phyloP scores from a whole-genome alignment of 2,797 vertebrate genomes.

The Merluccius polli region DNA sequence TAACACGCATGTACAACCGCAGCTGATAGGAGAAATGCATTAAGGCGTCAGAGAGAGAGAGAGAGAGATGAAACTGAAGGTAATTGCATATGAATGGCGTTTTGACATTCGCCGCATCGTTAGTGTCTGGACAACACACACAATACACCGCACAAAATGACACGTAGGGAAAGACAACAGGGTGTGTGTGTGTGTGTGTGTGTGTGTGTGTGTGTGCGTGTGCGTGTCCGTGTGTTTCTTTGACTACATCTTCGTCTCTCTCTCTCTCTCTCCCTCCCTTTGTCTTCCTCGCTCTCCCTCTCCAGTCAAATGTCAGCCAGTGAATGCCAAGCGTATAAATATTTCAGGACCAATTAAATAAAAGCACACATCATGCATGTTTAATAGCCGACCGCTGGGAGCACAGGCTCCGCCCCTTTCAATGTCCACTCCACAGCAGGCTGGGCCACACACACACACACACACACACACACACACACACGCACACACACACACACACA shows the following conservation, averaged over 20 bases:
- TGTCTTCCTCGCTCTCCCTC: slow-evolving; percentile 20
- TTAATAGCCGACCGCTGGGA: slow-evolving; percentile 62
- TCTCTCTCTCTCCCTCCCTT: slow-evolving; percentile 5
- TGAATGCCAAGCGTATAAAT: slow-evolving; percentile 69
- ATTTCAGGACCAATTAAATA: slow-evolving; percentile 76
- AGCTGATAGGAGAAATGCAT: neutral
- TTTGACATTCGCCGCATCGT: neutral
- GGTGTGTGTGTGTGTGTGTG: neutral
- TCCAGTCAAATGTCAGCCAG: slow-evolving; percentile 67
- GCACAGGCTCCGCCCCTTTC: neutral
- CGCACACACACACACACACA: too few species aligned
- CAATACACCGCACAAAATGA: neutral
- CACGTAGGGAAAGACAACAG: neutral
- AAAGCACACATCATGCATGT: slow-evolving; percentile 72
- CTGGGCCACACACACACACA: too few species aligned
- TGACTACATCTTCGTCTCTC: neutral
- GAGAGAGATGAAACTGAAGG: neutral
- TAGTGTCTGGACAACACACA: neutral
- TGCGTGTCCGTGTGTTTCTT: neutral
- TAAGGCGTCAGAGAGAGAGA: neutral
- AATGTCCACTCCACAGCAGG: neutral
- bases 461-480: too few species aligned
- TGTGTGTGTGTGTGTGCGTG: slow-evolving; percentile 1
- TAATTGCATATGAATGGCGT: neutral
- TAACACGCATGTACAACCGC: neutral